phyloP scores from a whole-genome alignment of 2,888 invertebrate genomes.

The Hypolimnas misippus region DNA sequence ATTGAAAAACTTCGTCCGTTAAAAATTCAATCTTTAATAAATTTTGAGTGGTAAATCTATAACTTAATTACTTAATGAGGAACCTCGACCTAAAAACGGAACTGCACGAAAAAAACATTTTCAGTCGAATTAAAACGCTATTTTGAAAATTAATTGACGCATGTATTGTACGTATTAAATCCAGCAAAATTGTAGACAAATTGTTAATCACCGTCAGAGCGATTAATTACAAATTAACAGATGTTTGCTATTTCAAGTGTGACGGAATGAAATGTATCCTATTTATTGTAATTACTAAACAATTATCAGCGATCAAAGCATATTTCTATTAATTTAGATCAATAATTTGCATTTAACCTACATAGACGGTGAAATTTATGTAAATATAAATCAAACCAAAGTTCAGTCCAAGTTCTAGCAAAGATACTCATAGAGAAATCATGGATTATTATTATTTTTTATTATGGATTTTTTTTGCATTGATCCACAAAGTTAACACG shows the following conservation, averaged over 20 bases:
- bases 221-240: conserved; percentile 27
- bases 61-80: neutral
- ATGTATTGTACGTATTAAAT: neutral
- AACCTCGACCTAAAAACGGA: neutral
- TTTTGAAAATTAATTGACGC: too few species aligned
- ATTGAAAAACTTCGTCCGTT: neutral
- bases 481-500: neutral
- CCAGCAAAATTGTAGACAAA: conserved; percentile 9
- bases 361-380: too few species aligned
- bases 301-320: neutral
- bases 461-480: neutral
- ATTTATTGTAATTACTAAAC: neutral
- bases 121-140: too few species aligned
- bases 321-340: neutral
- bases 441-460: too few species aligned
- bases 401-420: neutral
- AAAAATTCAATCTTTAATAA: neutral
- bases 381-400: too few species aligned
- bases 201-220: conserved; percentile 20
- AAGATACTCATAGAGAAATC: too few species aligned
- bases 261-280: conserved; percentile 18
- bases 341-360: neutral
- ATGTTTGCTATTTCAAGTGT: conserved; percentile 23
- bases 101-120: neutral
- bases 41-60: neutral